Percentiles rank a stretch among this genome's conserved stretches.
phyloP scores from a whole-genome alignment of 2,888 invertebrate genomes.

The Amblyjoppa fuscipennis region DNA sequence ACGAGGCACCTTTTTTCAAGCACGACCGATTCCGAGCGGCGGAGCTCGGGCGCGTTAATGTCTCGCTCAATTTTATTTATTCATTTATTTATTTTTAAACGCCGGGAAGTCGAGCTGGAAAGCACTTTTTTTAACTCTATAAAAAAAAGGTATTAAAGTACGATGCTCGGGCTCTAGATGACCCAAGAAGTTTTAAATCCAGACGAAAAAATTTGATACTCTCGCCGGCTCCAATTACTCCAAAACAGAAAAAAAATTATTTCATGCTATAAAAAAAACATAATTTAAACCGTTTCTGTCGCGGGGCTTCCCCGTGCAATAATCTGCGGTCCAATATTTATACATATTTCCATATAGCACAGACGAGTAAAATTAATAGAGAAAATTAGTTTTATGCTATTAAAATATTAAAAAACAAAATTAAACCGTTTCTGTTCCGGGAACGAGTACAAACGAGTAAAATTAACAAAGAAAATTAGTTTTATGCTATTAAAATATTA shows the following conservation, averaged over 20 bases:
- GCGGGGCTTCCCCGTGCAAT: too few species aligned
- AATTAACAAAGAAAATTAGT: neutral
- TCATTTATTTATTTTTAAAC: neutral
- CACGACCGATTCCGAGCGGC: conserved; percentile 1
- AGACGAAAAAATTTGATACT: too few species aligned
- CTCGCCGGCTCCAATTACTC: too few species aligned
- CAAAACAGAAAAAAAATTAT: too few species aligned
- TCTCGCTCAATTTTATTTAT: conserved; percentile 5
- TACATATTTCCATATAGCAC: neutral
- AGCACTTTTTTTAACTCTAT: too few species aligned
- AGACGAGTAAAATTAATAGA: neutral
- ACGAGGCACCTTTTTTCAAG: neutral
- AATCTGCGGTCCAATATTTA: neutral
- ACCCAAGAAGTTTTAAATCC: too few species aligned
- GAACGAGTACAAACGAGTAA: too few species aligned
- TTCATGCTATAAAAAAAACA: too few species aligned
- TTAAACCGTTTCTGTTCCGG: neutral
- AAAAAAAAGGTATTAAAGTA: too few species aligned
- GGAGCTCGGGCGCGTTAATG: conserved; percentile 25
- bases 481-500: neutral
- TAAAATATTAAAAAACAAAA: neutral
- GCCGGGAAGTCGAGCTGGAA: neutral
- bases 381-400: neutral
- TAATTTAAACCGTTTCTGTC: too few species aligned
- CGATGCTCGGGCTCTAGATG: too few species aligned